phyloP scores from a whole-genome alignment of 2,113 vertebrate species.

The Aspidoscelis tigris region DNA sequence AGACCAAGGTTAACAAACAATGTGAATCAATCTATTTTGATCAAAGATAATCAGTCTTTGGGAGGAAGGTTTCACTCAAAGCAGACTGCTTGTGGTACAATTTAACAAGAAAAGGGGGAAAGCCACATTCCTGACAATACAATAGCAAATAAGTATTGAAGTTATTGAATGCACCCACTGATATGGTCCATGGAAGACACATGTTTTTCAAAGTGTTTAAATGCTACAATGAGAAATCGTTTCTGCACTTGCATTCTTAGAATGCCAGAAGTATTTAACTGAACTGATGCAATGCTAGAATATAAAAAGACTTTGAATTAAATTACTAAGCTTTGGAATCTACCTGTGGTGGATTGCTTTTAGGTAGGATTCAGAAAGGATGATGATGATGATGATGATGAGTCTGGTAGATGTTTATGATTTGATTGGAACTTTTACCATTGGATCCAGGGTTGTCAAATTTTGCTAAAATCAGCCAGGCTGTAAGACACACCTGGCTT shows the following conservation, averaged over 20 bases:
- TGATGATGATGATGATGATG: too few relatives aligned
- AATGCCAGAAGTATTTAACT: constrained; percentile 21
- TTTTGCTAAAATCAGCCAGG: too few relatives aligned
- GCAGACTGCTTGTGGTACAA: constrained; percentile 52
- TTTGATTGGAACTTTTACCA: too few relatives aligned
- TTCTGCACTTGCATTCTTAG: not conserved
- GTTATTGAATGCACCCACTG: constrained; percentile 36
- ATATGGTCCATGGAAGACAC: constrained; percentile 31
- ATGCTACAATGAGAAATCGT: not conserved
- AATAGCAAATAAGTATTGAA: constrained; percentile 55
- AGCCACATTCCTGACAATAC: constrained; percentile 54
- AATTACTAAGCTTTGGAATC: too few relatives aligned
- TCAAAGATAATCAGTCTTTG: constrained; percentile 77
- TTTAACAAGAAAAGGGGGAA: constrained; percentile 38
- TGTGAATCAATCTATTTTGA: constrained; percentile 66
- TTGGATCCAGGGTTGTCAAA: too few relatives aligned
- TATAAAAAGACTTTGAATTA: not conserved
- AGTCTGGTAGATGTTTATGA: too few relatives aligned
- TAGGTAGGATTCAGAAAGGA: too few relatives aligned
- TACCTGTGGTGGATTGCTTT: not conserved
- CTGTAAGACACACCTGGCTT: too few relatives aligned
- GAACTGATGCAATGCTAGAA: constrained; percentile 23
- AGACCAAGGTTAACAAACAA: constrained; percentile 72
- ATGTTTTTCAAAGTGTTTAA: constrained; percentile 9
- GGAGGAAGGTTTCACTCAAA: constrained; percentile 69